Evolutionary conservation across 2,888 invertebrate species (phyloP).

Genomic region (Synanthedon myopaeformis): DNA sequence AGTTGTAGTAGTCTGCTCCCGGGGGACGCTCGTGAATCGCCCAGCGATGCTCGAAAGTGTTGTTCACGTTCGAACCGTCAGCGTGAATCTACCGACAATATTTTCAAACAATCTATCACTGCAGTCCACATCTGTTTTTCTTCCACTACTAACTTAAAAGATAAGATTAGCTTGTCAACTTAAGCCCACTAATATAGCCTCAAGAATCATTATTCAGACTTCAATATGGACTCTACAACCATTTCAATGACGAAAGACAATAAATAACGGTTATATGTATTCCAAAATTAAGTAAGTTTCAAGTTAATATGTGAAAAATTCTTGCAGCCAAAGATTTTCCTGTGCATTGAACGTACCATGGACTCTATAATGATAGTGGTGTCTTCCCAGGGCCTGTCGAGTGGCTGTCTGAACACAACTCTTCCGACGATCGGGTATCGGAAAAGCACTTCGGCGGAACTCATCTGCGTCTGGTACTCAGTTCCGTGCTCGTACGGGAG

Average conservation of each 20-base stretch:
- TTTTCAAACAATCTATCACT: too few relatives aligned
- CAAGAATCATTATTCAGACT: too few relatives aligned
- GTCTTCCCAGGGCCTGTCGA: conserved; percentile 83
- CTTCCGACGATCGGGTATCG: conserved; percentile 90
- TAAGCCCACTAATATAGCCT: too few relatives aligned
- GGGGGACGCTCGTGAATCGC: conserved; percentile 83
- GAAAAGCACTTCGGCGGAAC: conserved; percentile 84
- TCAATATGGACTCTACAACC: too few relatives aligned
- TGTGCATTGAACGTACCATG: conserved; percentile 25
- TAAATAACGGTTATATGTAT: too few relatives aligned
- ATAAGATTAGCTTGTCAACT: too few relatives aligned
- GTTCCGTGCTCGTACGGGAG: conserved; percentile 72
- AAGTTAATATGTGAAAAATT: too few relatives aligned
- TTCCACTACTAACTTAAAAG: too few relatives aligned
- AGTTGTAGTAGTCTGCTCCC: conserved; percentile 90
- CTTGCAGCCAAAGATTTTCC: too few relatives aligned
- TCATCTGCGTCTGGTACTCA: conserved; percentile 77
- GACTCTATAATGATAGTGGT: conserved; percentile 87
- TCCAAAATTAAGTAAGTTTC: too few relatives aligned
- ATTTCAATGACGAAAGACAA: too few relatives aligned
- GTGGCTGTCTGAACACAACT: conserved; percentile 84
- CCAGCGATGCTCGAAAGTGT: conserved; percentile 83
- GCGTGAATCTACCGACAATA: conserved; percentile 77
- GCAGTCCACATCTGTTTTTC: too few relatives aligned
- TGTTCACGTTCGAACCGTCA: conserved; percentile 83